Evolutionary conservation across 1,140 invertebrate species (phyloP).

Genomic region (Micrasema minimum): DNA sequence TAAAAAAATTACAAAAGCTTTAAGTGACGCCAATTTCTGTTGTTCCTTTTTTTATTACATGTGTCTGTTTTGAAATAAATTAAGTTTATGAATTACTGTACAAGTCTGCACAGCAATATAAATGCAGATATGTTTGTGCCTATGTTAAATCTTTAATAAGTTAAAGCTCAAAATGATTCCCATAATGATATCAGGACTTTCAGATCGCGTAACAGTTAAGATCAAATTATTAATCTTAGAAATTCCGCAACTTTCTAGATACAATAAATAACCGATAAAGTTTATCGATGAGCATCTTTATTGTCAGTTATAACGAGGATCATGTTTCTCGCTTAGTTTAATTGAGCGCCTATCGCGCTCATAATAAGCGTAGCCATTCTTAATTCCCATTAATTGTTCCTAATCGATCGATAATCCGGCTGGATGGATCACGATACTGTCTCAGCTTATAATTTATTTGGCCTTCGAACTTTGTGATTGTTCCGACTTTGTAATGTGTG

Average conservation of each 20-base stretch:
- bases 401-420: conserved; percentile 27
- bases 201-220: conserved; percentile 27
- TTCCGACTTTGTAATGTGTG: conserved; percentile 17
- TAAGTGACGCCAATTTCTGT: no score
- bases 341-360: conserved; percentile 26
- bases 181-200: no score
- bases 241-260: conserved; percentile 15
- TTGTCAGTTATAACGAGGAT: conserved; percentile 29
- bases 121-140: no score
- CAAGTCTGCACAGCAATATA: no score
- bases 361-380: conserved; percentile 23
- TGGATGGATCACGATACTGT: conserved; percentile 32
- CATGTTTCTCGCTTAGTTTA: conserved; percentile 18
- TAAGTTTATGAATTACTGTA: no score
- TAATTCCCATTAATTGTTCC: conserved; percentile 40
- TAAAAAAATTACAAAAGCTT: no score
- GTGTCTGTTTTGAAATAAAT: no score
- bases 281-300: conserved; percentile 23
- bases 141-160: no score
- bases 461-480: conserved; percentile 29
- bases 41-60: no score
- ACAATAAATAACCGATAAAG: conserved; percentile 19
- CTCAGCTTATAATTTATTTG: conserved; percentile 37
- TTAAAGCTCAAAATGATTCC: no score
- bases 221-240: conserved; percentile 17